Evolutionary conservation across 1,140 invertebrate species (phyloP).

Genomic region (Rhagoletis zephyria): DNA sequence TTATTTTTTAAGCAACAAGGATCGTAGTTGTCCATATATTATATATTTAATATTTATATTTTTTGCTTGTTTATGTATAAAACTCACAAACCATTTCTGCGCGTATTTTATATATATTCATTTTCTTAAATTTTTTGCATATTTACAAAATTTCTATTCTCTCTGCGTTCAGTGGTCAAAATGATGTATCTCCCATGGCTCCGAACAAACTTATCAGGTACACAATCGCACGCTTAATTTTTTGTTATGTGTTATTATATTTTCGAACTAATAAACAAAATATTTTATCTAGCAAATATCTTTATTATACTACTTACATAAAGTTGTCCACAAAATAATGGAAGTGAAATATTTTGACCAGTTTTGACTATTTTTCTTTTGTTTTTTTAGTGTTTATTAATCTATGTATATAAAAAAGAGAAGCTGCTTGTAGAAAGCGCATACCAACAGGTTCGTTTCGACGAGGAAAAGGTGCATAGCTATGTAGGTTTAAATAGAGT

Average conservation of each 20-base stretch:
- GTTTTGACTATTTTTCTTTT: too few species aligned
- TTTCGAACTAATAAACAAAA: constrained; percentile 23
- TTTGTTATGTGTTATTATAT: constrained; percentile 27
- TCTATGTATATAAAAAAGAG: too few species aligned
- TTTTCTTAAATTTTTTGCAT: constrained; percentile 50
- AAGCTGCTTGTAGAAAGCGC: too few species aligned
- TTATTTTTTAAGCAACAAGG: neutral
- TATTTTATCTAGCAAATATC: too few species aligned
- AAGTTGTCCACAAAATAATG: too few species aligned
- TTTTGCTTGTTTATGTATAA: constrained; percentile 4
- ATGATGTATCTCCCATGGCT: constrained; percentile 70
- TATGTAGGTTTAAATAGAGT: too few species aligned
- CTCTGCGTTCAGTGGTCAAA: constrained; percentile 65
- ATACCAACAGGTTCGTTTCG: too few species aligned
- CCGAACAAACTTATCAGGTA: constrained; percentile 74
- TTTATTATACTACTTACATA: too few species aligned
- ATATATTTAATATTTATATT: neutral
- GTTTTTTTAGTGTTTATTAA: too few species aligned
- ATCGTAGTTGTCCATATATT: neutral
- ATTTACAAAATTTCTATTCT: constrained; percentile 56
- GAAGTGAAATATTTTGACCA: too few species aligned
- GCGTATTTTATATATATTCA: constrained; percentile 12
- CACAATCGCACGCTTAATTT: constrained; percentile 67
- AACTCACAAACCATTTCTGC: neutral
- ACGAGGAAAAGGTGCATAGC: too few species aligned